Evolutionary conservation across 2,113 vertebrate genomes (phyloP).

Genomic region (Cebidichthys violaceus): DNA sequence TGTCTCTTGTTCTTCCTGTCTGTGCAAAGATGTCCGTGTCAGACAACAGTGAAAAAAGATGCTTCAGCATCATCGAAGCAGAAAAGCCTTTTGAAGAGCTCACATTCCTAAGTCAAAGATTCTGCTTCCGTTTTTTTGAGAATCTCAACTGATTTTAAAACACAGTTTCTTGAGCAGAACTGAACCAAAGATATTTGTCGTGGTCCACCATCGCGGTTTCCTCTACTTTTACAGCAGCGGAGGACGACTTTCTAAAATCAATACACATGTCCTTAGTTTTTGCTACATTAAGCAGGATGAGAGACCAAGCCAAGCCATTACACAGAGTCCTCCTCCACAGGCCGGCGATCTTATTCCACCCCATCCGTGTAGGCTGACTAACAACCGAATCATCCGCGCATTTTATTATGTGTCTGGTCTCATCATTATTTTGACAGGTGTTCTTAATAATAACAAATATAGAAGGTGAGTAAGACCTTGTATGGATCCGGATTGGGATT

Average conservation of each 20-base stretch:
- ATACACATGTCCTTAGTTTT: conserved; percentile 27
- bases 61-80: not conserved
- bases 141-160: conserved; percentile 2
- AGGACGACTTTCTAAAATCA: conserved; percentile 23
- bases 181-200: not conserved
- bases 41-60: not conserved
- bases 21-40: conserved; percentile 8
- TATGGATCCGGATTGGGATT: not conserved
- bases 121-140: conserved; percentile 1
- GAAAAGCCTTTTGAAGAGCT: not conserved
- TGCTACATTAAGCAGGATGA: conserved; percentile 30
- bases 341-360: conserved; percentile 7
- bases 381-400: conserved; percentile 31
- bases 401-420: conserved; percentile 24
- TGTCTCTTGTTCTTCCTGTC: not conserved
- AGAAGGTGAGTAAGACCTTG: conserved; percentile 39
- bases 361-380: conserved; percentile 29
- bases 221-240: conserved; percentile 14
- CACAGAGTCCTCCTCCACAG: conserved; percentile 35
- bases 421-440: conserved; percentile 36
- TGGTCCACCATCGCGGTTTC: not conserved
- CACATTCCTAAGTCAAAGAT: not conserved
- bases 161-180: not conserved
- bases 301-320: conserved; percentile 6
- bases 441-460: conserved; percentile 21